Conservation (phyloP, 2,888 invertebrate genomes). For the Silvanus unidentatus region DNA sequence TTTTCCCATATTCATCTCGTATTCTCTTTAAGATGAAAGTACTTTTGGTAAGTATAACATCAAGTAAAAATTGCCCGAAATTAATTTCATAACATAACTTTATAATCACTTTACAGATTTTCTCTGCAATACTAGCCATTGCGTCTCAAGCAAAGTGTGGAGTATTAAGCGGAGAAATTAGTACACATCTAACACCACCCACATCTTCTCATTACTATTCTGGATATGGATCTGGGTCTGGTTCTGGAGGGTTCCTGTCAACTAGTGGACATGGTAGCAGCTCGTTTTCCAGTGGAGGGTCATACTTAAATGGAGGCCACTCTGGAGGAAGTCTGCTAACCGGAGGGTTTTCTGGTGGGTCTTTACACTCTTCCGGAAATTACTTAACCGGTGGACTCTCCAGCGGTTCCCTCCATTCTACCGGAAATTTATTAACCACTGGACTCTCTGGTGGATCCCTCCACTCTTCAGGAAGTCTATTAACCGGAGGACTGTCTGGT, state of each 20-base stretch:
- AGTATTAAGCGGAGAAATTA: slow-evolving; percentile 23
- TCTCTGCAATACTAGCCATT: slow-evolving; percentile 25
- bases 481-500: too few species aligned
- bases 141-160: slow-evolving; percentile 28
- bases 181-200: slow-evolving; percentile 27
- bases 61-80: slow-evolving; percentile 5
- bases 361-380: too few species aligned
- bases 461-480: too few species aligned
- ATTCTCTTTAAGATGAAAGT: too few species aligned
- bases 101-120: slow-evolving; percentile 21
- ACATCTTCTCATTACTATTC: slow-evolving; percentile 17
- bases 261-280: background rate
- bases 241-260: too few species aligned
- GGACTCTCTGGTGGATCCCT: too few species aligned
- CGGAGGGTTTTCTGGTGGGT: too few species aligned
- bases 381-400: too few species aligned
- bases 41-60: slow-evolving; percentile 27
- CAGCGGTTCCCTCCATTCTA: too few species aligned
- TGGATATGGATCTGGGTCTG: background rate
- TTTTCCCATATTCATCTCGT: slow-evolving; percentile 19
- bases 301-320: background rate
- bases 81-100: too few species aligned
- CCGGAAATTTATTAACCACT: too few species aligned
- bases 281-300: slow-evolving; percentile 3
- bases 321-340: too few species aligned